These are phyloP conservation scores for Drosophila bocki DNA, from an alignment of 1,140 invertebrate genomes.

Conservation along the genomic window DNA sequence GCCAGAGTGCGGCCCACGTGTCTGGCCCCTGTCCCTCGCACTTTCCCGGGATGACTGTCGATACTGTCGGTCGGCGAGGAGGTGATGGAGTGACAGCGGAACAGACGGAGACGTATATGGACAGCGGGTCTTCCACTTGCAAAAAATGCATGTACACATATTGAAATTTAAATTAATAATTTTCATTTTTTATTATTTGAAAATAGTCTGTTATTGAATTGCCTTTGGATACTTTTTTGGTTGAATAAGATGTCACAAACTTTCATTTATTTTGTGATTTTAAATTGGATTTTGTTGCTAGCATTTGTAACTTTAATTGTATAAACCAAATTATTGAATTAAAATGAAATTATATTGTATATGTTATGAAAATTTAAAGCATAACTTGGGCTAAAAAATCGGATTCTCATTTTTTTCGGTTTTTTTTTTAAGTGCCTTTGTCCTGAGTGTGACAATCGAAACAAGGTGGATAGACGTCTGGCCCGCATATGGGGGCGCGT, in stretches of 20 bases:
- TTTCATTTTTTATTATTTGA: neutral
- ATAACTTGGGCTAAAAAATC: neutral
- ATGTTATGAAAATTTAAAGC: neutral
- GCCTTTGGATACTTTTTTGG: neutral
- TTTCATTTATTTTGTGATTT: neutral
- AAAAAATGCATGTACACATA: neutral
- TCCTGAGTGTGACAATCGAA: slow-evolving; percentile 41
- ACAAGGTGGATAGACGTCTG: slow-evolving; percentile 35
- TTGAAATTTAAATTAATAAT: neutral
- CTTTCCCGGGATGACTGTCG: slow-evolving; percentile 58
- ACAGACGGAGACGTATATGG: slow-evolving; percentile 17
- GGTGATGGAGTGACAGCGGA: slow-evolving; percentile 7
- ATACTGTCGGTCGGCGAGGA: slow-evolving; percentile 29
- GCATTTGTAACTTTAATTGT: neutral
- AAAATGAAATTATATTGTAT: neutral
- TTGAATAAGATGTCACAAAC: neutral
- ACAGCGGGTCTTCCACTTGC: slow-evolving; percentile 14
- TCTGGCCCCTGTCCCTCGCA: slow-evolving; percentile 9
- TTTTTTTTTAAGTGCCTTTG: neutral
- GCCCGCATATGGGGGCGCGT: slow-evolving; percentile 50
- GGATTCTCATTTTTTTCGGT: neutral
- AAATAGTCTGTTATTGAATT: neutral
- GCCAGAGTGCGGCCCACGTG: slow-evolving; percentile 44
- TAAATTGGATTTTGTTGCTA: neutral
- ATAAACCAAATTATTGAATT: neutral